Base-by-base conservation (phyloP, 2,888 invertebrate species). In the Lasioglossum lativentre region DNA sequence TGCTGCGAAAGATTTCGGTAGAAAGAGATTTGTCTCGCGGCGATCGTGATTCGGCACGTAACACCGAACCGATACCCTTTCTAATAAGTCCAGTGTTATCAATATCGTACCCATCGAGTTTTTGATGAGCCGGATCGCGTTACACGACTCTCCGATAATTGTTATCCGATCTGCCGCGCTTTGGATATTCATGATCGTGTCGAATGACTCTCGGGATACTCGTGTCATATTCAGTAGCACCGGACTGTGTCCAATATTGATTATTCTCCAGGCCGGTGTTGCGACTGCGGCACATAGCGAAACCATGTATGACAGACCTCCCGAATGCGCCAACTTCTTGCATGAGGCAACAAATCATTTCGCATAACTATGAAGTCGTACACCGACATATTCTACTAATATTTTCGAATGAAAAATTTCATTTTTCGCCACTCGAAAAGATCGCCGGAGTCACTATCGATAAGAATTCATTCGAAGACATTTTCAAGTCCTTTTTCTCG, bases 131-230 rank as follows among this genome's bases (percentile, higher is more conserved):
- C n/a, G n/a, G 70, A 70, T 40, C 40, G 23, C 40, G 40, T 38
- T 70, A 40, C 70, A n/a, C n/a, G 70, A 70, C 16, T 34, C 66
- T 23, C 34, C 66, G 66, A 40, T 70, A 70, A 70, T 40, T 70
- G 70, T 70, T 40, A 70, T 40, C 68, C 38, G 38, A 68, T 68
- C 70, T 40, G 70, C 38, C 66, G 66, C 34, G 66, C 34, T 68
- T 68, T 68, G 34, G 66, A 68, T 68, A 68, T 68, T 68, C 66
- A 68, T 68, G 66, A 68, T 68, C 34, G 66, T 38, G 38, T 68
- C 66, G 66, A 68, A 68, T 38, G 38, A 38, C 66, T 68, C 66
- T 68, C 66, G 38, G 34, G 40, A 23, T 70, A n/a, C 40, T 40
- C 38, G 70, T 70, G 38, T 70, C 70, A n/a, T 40, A 70, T 70